Conservation (phyloP, 2,797 vertebrate genomes). For the Semotilus atromaculatus region DNA sequence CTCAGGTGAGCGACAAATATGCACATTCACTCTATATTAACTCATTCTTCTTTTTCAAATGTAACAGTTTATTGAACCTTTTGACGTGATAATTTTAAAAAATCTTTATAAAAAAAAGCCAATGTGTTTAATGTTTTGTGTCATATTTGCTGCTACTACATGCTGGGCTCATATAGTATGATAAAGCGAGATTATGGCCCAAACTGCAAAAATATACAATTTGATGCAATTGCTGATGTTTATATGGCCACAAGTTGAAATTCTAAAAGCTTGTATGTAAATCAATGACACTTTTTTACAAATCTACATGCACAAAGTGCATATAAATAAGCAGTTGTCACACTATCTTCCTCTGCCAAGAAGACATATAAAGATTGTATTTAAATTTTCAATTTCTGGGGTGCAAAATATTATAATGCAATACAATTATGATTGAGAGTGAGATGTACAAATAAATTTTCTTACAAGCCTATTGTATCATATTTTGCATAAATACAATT, state of each 20-base stretch:
- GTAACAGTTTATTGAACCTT: no score
- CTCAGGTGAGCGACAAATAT: conserved; percentile 78
- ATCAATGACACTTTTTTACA: neutral
- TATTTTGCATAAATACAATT: neutral
- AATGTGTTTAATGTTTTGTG: neutral
- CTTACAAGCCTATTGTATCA: neutral
- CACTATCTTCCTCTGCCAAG: no score
- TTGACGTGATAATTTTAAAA: no score
- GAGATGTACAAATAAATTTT: neutral
- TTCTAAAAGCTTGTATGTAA: neutral
- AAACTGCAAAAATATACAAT: neutral
- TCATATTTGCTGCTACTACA: neutral
- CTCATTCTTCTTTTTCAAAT: neutral
- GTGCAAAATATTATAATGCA: neutral
- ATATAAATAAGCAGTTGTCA: neutral
- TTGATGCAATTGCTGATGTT: neutral
- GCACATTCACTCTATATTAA: neutral
- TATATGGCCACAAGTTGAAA: no score
- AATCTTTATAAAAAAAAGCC: no score
- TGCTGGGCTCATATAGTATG: no score
- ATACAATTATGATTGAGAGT: neutral
- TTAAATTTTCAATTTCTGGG: neutral
- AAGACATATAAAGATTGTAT: neutral
- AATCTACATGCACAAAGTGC: neutral
- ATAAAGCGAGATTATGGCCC: neutral